Conservation (phyloP, 2,113 vertebrate genomes). For the Coptodon rendalli region DNA sequence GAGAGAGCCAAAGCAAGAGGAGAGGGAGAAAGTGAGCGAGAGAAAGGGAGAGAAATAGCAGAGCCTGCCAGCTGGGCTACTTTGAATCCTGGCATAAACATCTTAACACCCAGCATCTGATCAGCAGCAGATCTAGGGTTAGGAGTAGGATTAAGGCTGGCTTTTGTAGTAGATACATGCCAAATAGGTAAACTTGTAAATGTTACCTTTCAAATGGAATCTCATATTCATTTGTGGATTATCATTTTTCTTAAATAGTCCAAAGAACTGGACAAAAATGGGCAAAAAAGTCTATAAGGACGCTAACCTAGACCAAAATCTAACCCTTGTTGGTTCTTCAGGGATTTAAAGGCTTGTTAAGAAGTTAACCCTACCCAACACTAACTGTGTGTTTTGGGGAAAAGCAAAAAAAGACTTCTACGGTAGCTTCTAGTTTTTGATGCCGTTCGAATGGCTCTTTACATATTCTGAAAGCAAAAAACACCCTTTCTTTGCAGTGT, state of each 20-base stretch:
- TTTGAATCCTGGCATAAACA: neutral
- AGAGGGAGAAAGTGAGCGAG: neutral
- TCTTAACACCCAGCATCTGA: neutral
- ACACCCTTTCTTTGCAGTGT: neutral
- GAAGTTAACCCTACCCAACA: neutral
- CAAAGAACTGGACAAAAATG: neutral
- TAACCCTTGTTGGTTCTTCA: neutral
- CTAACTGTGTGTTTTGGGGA: neutral
- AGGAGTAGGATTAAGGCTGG: neutral
- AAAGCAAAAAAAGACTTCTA: neutral
- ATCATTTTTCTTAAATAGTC: neutral
- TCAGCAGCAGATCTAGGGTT: neutral
- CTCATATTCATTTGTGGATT: neutral
- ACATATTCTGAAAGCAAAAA: neutral
- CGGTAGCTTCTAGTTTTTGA: neutral
- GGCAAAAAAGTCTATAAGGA: neutral
- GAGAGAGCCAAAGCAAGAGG: neutral
- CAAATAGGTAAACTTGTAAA: neutral
- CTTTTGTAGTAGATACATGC: fast-evolving
- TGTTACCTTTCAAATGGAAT: neutral
- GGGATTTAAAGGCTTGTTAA: neutral
- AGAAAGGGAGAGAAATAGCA: neutral
- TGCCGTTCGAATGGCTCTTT: neutral
- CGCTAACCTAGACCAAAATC: neutral
- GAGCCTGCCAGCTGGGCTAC: neutral